phyloP scores from a whole-genome alignment of 2,888 invertebrate genomes.

The Lasius fuliginosus region DNA sequence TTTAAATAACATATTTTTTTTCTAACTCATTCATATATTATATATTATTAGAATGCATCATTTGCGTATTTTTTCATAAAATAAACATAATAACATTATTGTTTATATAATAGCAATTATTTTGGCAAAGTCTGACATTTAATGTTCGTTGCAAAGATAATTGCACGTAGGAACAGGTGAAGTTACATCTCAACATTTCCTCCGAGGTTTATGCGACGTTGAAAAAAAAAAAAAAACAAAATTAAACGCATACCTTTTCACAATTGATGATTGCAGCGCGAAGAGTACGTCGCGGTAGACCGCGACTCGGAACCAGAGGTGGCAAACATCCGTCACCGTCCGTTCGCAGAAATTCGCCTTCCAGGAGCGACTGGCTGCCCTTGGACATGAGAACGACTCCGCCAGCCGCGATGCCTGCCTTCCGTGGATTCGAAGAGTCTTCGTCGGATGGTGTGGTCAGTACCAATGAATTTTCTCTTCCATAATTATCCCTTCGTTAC shows the following conservation, averaged over 20 bases:
- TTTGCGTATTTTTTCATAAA: not conserved
- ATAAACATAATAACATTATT: not conserved
- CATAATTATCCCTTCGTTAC: conserved; percentile 9
- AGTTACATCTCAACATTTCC: not conserved
- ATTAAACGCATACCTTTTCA: conserved; percentile 45
- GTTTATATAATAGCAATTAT: not conserved
- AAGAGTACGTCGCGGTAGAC: conserved; percentile 84
- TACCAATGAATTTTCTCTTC: conserved; percentile 39
- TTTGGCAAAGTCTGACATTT: not conserved
- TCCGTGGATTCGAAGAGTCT: conserved; percentile 83
- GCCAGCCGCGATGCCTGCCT: conserved; percentile 83
- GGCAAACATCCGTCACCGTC: conserved; percentile 81
- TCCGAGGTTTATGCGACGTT: not conserved
- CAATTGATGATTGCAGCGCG: conserved; percentile 74
- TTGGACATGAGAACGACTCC: conserved; percentile 85
- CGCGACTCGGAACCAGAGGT: conserved; percentile 83
- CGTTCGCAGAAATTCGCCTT: conserved; percentile 83
- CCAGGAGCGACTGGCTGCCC: conserved; percentile 84
- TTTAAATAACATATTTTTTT: not conserved
- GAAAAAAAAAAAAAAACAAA: not conserved
- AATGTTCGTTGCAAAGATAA: not conserved
- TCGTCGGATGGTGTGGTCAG: conserved; percentile 84
- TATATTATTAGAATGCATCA: not conserved
- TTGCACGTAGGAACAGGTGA: not conserved
- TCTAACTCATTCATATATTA: not conserved